phyloP scores from a whole-genome alignment of 2,888 invertebrate species.

The Torymus tubicola region DNA sequence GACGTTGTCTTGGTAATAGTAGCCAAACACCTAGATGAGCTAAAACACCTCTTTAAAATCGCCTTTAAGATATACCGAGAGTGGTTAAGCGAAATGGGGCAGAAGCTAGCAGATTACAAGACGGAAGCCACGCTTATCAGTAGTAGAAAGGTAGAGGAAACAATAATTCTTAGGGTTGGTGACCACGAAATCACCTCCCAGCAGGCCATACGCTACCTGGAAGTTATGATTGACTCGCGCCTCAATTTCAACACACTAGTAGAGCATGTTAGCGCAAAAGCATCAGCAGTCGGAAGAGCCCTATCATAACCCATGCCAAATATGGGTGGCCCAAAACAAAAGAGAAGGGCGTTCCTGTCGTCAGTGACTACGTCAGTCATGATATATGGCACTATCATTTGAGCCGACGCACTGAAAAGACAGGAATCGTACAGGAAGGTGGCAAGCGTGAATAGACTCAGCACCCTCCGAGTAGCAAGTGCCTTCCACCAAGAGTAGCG shows the following conservation, averaged over 20 bases:
- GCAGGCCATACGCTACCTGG: conserved; percentile 60
- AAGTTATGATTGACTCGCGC: conserved; percentile 46
- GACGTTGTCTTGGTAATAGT: conserved; percentile 22
- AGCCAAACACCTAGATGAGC: conserved; percentile 48
- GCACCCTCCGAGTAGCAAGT: too few relatives aligned
- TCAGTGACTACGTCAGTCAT: conserved; percentile 57
- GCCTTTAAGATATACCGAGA: background rate
- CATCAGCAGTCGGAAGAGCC: background rate
- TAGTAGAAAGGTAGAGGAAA: conserved; percentile 24
- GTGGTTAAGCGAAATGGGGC: conserved; percentile 42
- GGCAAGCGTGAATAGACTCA: too few relatives aligned
- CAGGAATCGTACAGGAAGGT: too few relatives aligned
- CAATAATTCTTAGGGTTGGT: conserved; percentile 50
- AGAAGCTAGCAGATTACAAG: conserved; percentile 54
- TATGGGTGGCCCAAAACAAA: too few relatives aligned
- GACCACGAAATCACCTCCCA: conserved; percentile 52
- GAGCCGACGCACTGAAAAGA: too few relatives aligned
- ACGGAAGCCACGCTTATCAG: conserved; percentile 59
- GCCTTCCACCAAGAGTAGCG: too few relatives aligned
- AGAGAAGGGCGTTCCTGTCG: conserved; percentile 16
- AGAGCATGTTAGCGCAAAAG: background rate
- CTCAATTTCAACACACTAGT: background rate
- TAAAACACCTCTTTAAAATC: conserved; percentile 16
- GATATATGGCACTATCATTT: conserved; percentile 42
- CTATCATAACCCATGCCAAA: conserved; percentile 59